A percentile compares a stretch with the other conserved stretches of the same genome.
Conservation (phyloP, 1,140 invertebrate species). For the Megathymus violae region DNA sequence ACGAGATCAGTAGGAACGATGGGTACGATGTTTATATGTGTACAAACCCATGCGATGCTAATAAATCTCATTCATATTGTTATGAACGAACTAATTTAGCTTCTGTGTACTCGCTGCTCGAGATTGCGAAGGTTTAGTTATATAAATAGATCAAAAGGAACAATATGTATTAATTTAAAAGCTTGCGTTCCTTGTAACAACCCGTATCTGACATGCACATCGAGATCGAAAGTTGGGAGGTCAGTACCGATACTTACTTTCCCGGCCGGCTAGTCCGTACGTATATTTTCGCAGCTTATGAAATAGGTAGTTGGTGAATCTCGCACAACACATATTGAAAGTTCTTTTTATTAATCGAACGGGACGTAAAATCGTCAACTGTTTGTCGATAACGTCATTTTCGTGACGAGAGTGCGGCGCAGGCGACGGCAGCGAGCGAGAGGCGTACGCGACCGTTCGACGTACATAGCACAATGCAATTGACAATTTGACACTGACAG, state of each 20-base stretch:
- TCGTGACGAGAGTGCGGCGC: constrained; percentile 56
- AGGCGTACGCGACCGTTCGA: constrained; percentile 62
- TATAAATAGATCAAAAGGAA: constrained; percentile 44
- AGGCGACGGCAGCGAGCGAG: constrained; percentile 48
- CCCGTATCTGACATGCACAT: constrained; percentile 2
- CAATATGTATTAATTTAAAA: constrained; percentile 22
- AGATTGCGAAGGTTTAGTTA: constrained; percentile 44
- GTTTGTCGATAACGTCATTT: constrained; percentile 63
- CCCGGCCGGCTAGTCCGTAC: constrained; percentile 73
- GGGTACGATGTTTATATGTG: constrained; percentile 1
- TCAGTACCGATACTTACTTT: constrained; percentile 65
- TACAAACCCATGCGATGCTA: not conserved
- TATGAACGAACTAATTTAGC: constrained; percentile 44
- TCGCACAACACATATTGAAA: constrained; percentile 73
- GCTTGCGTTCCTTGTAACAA: not conserved
- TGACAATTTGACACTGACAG: constrained; percentile 38
- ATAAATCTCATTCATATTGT: constrained; percentile 41
- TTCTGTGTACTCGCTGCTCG: constrained; percentile 33
- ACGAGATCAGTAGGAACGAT: not conserved
- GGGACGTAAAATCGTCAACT: constrained; percentile 59
- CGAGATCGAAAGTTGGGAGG: not conserved
- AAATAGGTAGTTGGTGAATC: constrained; percentile 72
- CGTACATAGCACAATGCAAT: constrained; percentile 68
- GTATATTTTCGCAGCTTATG: constrained; percentile 77
- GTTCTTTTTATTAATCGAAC: constrained; percentile 47